Conservation (phyloP, 2,113 vertebrate species). For the Pterocles orientalis region DNA sequence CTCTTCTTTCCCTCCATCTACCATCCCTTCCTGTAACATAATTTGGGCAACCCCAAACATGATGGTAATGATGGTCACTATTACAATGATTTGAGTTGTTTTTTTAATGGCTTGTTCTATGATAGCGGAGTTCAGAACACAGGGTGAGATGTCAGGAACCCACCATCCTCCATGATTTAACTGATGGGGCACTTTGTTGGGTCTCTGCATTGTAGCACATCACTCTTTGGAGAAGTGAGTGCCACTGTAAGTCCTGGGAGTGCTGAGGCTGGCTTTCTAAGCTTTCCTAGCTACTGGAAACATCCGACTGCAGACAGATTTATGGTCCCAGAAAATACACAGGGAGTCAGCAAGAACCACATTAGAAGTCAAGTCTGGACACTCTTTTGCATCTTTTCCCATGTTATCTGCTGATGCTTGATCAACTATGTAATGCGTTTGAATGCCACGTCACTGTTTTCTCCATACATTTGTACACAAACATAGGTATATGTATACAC, state of each 20-base stretch:
- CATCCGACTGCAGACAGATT: background rate
- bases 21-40: background rate
- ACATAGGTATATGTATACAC: background rate
- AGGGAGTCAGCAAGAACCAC: background rate
- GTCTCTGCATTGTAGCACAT: background rate
- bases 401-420: background rate
- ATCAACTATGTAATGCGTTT: background rate
- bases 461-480: background rate
- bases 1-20: background rate
- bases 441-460: background rate
- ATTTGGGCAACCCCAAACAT: background rate
- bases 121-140: background rate
- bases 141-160: background rate
- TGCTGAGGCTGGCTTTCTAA: background rate
- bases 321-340: background rate
- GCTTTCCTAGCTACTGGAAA: background rate
- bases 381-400: background rate
- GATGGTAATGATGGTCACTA: background rate
- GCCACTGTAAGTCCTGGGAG: background rate
- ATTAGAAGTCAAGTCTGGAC: background rate
- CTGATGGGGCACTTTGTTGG: background rate
- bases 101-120: background rate
- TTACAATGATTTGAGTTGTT: background rate
- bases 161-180: background rate
- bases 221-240: background rate